Base-by-base conservation (phyloP, 2,797 vertebrate species). In the Hoplostethus mediterraneus region DNA sequence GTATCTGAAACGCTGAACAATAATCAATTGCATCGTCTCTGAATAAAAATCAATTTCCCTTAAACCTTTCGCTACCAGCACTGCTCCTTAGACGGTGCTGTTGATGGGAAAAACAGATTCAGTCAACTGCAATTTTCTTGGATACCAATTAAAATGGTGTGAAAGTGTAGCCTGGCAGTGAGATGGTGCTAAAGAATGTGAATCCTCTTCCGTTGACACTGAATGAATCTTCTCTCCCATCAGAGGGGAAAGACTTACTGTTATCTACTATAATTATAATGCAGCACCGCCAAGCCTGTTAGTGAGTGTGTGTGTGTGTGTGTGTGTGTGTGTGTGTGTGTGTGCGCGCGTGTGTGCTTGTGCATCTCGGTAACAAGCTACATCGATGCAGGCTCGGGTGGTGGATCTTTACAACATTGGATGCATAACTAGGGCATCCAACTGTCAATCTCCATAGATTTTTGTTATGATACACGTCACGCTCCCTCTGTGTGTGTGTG, bases 121-220 rank as follows among this genome's bases (percentile, higher is more conserved):
- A 45, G 56, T 58, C 40, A 16, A 31, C 53, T 53, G 3, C 55
- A 84, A 71, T 76, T 84, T 87, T 83, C 82, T 59, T 17, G 16
- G 80, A 90, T 81, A 84, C 87, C 85, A 92, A 92, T 93, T 93
- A 92, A 87, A 89, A 85, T 67, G 5, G 79, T 82, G 84, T 82
- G 75, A 91, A 88, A 79, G 67, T 71, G 74, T 76, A 62, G 66
- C 53, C 77, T 84, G 70, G 11, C 63, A 77, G 57, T 63, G 77
- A 68, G 56, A 62, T 48, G 69, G 63, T 75, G 67, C 66, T 71
- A 76, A 80, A 87, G 60, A 81, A 73, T 71, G 59, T 58, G 38
- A 70, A 66, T 54, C 52, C 55, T 77, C 63, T 71, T 82, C 76
- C 47, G 71, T 81, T 81, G 47, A 77, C 72, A 33, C 31, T 66